Percentiles rank a stretch among this genome's conserved stretches.
These are phyloP conservation scores for Pasiphila rectangulata DNA, from an alignment of 2,888 invertebrate species.

Conservation along the genomic window DNA sequence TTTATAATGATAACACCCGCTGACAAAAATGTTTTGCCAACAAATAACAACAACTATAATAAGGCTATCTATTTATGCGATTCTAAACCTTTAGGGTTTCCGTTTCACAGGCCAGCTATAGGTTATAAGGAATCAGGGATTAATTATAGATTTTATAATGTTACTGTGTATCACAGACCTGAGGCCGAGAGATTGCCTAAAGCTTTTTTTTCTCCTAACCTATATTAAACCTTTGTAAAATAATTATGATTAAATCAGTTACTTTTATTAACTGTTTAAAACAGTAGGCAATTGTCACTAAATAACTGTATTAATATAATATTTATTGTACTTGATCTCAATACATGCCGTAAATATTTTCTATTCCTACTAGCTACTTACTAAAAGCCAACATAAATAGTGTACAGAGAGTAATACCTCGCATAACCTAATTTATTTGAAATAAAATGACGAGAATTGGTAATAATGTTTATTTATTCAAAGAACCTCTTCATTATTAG, in stretches of 20 bases:
- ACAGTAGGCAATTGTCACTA: too few relatives aligned
- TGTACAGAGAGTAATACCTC: too few relatives aligned
- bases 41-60: conserved; percentile 35
- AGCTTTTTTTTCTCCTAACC: conserved; percentile 54
- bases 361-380: not conserved
- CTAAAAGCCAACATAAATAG: too few relatives aligned
- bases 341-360: not conserved
- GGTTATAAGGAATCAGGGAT: conserved; percentile 40
- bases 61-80: conserved; percentile 46
- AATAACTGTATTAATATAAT: too few relatives aligned
- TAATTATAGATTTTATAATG: conserved; percentile 65
- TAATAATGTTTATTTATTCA: conserved; percentile 8
- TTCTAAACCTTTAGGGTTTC: conserved; percentile 64
- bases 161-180: conserved; percentile 57
- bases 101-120: conserved; percentile 58
- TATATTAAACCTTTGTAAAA: conserved; percentile 42
- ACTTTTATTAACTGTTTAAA: too few relatives aligned
- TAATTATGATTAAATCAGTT: too few relatives aligned
- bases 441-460: not conserved
- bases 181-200: conserved; percentile 34
- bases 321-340: conserved; percentile 2
- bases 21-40: conserved; percentile 34
- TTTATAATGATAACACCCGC: conserved; percentile 59
- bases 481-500: not conserved
- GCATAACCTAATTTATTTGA: not conserved